Base-by-base conservation (phyloP, 92 coral and sea anemone species). In the Epizoanthus illoricatus region DNA sequence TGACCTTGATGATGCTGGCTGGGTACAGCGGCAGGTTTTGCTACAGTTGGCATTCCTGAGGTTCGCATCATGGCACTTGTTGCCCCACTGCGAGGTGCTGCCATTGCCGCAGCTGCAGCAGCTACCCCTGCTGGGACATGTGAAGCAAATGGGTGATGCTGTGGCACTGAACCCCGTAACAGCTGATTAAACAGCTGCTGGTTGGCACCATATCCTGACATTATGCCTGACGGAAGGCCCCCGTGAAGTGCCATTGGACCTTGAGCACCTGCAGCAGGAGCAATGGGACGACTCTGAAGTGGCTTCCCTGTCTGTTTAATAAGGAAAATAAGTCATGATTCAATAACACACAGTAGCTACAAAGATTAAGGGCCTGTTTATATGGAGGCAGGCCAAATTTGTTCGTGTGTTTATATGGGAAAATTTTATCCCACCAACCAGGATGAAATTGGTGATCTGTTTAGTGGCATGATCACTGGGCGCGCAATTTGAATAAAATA, bases 101-200 rank as follows among this genome's bases (percentile, higher is more conserved):
- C 97, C 76, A 92, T 91, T 45, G 95, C 98, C 39, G 88, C 90
- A 19, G 93, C 87, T 0, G 97, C 96, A 41, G 92, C 92, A 1
- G 98, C 90, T 55, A 97, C 96, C 15, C 96, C 95, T 33, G 87
- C 87, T 5, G 97, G 97, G 24, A 93, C 92, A 85, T 93, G 97
- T 3, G 93, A 85, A 18, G 92, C 74, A 39, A 73, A 93, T 0
- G 91, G 84, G 28, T 92, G 94, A 39, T 83, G 94, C 0, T 85
- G 89, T 65, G 87, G 80, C 16, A 72, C 65, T 54, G 87, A 23
- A 11, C 83, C 85, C 72, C 94, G 86, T 68, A 93, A 20, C 12
- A 78, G 3, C 15, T 78, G 82, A 13, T 10, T 66, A 42, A 63
- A 15, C 47, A 63, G 36, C 42, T 63, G 82, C 20, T 42, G 90